Percentiles rank a stretch among this genome's conserved stretches.
Evolutionary conservation across 92 coral and sea anemone genomes (phyloP).

Genomic region (Palythoa heliodiscus): DNA sequence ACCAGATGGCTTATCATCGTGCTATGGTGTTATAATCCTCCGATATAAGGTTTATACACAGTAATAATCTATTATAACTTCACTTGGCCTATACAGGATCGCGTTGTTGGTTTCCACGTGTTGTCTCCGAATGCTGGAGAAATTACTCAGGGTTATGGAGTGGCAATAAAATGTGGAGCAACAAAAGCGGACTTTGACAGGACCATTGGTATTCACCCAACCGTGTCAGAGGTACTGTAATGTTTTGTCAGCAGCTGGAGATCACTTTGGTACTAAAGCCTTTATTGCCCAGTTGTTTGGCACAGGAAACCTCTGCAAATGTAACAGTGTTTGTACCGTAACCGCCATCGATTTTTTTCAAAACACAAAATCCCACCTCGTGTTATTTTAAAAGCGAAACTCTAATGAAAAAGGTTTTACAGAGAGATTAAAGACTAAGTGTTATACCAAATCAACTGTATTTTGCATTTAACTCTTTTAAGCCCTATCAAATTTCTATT

Average conservation of each 20-base stretch:
- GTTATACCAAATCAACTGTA: too few species aligned
- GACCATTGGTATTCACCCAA: conserved; percentile 97
- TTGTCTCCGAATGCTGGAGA: conserved; percentile 97
- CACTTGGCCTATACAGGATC: conserved; percentile 60
- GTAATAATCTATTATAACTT: background rate
- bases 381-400: too few species aligned
- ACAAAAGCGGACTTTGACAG: conserved; percentile 88
- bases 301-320: too few species aligned
- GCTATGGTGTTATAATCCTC: background rate
- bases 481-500: too few species aligned
- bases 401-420: too few species aligned
- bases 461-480: too few species aligned
- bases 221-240: conserved; percentile 90
- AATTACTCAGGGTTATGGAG: conserved; percentile 94
- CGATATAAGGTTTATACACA: background rate
- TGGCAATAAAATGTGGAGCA: conserved; percentile 96
- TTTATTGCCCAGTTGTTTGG: too few species aligned
- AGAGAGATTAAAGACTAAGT: too few species aligned
- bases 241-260: background rate
- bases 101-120: conserved; percentile 91
- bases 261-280: too few species aligned
- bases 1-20: background rate
- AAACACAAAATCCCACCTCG: too few species aligned
- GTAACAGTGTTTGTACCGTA: too few species aligned
- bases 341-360: too few species aligned